A percentile compares a stretch with the other conserved stretches of the same genome.
phyloP scores from a whole-genome alignment of 2,888 invertebrate genomes.

The Hyalella azteca region DNA sequence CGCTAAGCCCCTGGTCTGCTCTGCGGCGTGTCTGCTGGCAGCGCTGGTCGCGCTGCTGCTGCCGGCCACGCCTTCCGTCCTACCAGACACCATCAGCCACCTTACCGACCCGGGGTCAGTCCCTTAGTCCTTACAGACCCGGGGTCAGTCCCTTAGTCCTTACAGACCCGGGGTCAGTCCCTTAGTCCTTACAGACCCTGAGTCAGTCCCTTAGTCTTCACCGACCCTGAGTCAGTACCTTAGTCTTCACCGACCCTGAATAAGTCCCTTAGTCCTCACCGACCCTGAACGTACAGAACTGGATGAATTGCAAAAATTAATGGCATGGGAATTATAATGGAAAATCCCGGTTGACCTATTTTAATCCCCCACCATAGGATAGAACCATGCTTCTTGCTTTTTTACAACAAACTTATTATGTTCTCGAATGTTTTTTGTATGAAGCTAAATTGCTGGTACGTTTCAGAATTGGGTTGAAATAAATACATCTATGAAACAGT shows the following conservation, averaged over 20 bases:
- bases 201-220: neutral
- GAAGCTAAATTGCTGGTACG: no score
- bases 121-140: neutral
- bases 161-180: neutral
- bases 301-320: no score
- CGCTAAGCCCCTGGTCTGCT: neutral
- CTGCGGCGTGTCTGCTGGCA: conserved; percentile 39
- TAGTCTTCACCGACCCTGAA: neutral
- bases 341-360: no score
- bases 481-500: no score
- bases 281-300: no score
- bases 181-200: neutral
- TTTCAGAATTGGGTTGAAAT: no score
- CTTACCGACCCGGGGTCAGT: conserved; percentile 16
- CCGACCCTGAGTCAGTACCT: neutral
- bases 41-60: conserved; percentile 43
- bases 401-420: no score
- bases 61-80: conserved; percentile 41
- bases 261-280: neutral
- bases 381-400: no score
- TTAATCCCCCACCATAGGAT: no score
- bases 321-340: no score
- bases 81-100: conserved; percentile 49
- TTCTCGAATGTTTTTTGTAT: no score
- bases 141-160: neutral